Percentiles rank a stretch among this genome's conserved stretches.
Conservation (phyloP, 2,888 invertebrate genomes). For the Nezara viridula region DNA sequence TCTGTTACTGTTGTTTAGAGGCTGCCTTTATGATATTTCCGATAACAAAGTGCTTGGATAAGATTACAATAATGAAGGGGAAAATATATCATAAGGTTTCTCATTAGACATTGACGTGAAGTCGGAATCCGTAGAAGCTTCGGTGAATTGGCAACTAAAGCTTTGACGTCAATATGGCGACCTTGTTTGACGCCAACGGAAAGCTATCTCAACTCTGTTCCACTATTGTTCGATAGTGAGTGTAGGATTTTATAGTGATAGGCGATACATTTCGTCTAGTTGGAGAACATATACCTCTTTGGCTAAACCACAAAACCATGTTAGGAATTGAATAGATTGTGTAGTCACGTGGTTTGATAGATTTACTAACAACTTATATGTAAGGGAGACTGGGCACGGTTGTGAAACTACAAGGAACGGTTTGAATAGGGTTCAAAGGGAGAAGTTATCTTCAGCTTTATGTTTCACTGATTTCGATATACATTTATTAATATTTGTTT, state of each 20-base stretch:
- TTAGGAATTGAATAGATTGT: too few relatives aligned
- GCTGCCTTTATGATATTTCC: not conserved
- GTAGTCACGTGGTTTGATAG: too few relatives aligned
- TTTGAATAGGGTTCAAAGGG: too few relatives aligned
- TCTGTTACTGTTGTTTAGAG: not conserved
- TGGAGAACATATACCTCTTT: not conserved
- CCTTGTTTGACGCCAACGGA: not conserved
- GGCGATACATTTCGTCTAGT: not conserved
- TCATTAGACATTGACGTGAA: not conserved
- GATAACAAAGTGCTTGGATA: too few relatives aligned
- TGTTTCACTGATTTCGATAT: too few relatives aligned
- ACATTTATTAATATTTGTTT: too few relatives aligned
- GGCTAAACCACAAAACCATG: too few relatives aligned
- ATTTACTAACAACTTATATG: too few relatives aligned
- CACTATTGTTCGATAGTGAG: constrained; percentile 2
- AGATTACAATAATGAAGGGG: not conserved
- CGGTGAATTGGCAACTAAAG: not conserved
- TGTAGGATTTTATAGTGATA: not conserved
- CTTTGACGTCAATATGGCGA: constrained; percentile 13
- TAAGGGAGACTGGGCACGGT: too few relatives aligned
- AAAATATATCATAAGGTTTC: not conserved
- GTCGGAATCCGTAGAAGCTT: constrained; percentile 18
- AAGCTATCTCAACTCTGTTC: not conserved
- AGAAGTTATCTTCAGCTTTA: too few relatives aligned
- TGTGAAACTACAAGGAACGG: too few relatives aligned